A percentile compares a stretch with the other conserved stretches of the same genome.
These are phyloP conservation scores for Eublepharis macularius DNA, from an alignment of 2,113 vertebrate genomes.

Conservation along the genomic window DNA sequence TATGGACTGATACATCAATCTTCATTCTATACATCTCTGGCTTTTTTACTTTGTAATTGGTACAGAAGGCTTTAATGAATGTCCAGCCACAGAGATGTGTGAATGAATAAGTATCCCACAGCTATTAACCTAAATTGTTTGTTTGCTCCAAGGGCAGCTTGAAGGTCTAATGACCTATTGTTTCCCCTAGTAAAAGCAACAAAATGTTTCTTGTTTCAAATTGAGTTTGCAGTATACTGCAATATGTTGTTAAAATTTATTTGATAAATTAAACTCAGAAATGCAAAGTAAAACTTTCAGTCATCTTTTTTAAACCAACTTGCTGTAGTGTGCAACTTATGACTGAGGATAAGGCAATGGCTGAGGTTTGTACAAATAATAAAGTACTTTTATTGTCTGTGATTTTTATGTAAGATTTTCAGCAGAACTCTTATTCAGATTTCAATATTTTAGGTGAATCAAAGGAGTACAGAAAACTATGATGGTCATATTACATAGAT, in stretches of 20 bases:
- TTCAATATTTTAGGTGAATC: not conserved
- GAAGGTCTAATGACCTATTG: not conserved
- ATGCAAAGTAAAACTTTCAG: not conserved
- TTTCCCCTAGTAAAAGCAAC: not conserved
- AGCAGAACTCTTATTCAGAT: not conserved
- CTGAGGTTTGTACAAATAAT: not conserved
- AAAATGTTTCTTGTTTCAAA: not conserved
- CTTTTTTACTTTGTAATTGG: not conserved
- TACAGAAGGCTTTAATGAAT: constrained; percentile 9
- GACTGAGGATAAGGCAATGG: not conserved
- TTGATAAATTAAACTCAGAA: not conserved
- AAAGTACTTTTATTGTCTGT: not conserved
- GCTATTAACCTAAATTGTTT: not conserved
- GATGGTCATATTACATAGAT: not conserved
- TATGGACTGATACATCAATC: not conserved
- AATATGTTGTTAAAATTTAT: not conserved
- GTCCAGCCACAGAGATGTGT: not conserved
- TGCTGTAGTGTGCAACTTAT: not conserved
- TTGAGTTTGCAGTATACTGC: not conserved
- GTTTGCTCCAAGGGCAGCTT: not conserved
- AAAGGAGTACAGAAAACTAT: not conserved
- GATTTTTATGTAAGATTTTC: not conserved
- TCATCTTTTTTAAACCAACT: not conserved
- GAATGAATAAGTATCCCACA: not conserved
- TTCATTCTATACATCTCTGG: not conserved